Evolutionary conservation across 2,797 vertebrate species (phyloP).

Genomic region (Pagetopsis macropterus): DNA sequence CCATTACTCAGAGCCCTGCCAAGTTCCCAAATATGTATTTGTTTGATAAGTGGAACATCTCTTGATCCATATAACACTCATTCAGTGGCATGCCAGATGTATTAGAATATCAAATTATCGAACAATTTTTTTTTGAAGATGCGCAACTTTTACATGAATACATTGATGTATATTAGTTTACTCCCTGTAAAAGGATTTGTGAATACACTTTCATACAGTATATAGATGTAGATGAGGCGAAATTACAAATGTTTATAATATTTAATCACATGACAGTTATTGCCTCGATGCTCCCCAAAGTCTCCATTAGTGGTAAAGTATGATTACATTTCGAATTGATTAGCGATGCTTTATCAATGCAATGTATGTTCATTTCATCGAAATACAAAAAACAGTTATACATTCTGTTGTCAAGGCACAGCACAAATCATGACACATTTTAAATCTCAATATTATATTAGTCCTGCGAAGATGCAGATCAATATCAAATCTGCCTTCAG

Average conservation of each 20-base stretch:
- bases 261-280: background rate
- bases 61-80: background rate
- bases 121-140: background rate
- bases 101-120: background rate
- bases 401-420: background rate
- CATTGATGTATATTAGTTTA: background rate
- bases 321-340: background rate
- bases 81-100: background rate
- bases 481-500: slow-evolving; percentile 12
- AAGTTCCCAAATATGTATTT: background rate
- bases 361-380: background rate
- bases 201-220: background rate
- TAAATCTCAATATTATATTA: slow-evolving; percentile 6
- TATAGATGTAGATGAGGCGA: background rate
- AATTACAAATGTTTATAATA: background rate
- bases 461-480: background rate
- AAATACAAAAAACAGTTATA: background rate
- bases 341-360: background rate
- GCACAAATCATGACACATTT: background rate
- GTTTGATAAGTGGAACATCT: slow-evolving; percentile 2
- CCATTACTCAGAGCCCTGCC: background rate
- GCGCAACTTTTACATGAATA: background rate
- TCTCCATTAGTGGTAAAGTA: background rate
- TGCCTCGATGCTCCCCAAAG: background rate
- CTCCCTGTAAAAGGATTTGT: background rate